Evolutionary conservation across 2,888 invertebrate genomes (phyloP).

Genomic region (Hyppa rectilinea): DNA sequence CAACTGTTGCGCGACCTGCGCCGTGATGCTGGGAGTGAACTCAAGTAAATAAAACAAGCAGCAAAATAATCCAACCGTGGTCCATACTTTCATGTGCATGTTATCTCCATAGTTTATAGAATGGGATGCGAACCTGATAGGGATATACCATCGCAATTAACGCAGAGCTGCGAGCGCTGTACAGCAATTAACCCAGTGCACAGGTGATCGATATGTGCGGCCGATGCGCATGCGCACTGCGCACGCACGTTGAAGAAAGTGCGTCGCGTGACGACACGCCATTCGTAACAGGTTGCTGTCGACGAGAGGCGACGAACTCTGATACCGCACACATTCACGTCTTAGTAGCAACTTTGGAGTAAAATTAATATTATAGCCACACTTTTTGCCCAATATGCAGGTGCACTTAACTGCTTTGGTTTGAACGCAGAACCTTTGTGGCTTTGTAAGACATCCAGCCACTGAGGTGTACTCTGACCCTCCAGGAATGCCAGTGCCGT

Average conservation of each 20-base stretch:
- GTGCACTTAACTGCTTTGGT: neutral
- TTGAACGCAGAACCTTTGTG: too few relatives aligned
- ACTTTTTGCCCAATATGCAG: neutral
- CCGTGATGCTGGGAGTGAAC: constrained; percentile 15
- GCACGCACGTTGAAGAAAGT: constrained; percentile 36
- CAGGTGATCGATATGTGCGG: constrained; percentile 50
- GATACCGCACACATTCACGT: constrained; percentile 5
- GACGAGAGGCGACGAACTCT: constrained; percentile 25
- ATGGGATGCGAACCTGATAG: neutral
- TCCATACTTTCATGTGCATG: neutral
- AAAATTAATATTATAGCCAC: neutral
- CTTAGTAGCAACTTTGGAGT: neutral
- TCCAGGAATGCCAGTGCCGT: too few relatives aligned
- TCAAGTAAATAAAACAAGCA: constrained; percentile 6
- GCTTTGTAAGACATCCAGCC: neutral
- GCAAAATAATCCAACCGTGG: neutral
- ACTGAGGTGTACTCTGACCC: too few relatives aligned
- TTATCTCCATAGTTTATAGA: constrained; percentile 7
- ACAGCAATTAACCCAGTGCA: constrained; percentile 57
- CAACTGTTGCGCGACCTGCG: constrained; percentile 45
- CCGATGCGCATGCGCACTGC: constrained; percentile 45
- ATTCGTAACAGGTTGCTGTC: constrained; percentile 35
- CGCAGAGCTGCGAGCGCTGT: constrained; percentile 12
- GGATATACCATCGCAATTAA: constrained; percentile 11
- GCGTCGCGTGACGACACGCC: constrained; percentile 47